Percentiles rank a stretch among this genome's conserved stretches.
These are phyloP conservation scores for Drosophila mettleri DNA, from an alignment of 2,888 invertebrate species.

Conservation along the genomic window DNA sequence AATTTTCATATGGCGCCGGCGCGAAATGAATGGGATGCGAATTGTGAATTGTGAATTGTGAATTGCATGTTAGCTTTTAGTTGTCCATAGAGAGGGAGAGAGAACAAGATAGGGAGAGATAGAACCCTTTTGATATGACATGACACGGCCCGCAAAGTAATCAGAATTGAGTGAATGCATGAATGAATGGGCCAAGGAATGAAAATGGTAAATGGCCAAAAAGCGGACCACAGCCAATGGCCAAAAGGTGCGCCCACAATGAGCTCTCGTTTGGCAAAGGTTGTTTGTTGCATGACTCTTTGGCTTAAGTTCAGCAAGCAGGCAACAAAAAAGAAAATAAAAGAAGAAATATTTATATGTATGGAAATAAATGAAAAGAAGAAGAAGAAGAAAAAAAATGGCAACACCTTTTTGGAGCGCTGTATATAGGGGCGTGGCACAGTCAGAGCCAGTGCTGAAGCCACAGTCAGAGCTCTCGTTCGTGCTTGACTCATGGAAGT, in stretches of 20 bases:
- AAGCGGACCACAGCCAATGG: conserved; percentile 25
- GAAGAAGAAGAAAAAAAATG: conserved; percentile 24
- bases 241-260: conserved; percentile 65
- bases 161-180: conserved; percentile 46
- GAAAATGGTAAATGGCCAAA: conserved; percentile 38
- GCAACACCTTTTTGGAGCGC: conserved; percentile 35
- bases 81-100: too few species aligned
- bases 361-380: conserved; percentile 1
- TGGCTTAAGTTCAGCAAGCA: conserved; percentile 71
- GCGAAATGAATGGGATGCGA: conserved; percentile 39
- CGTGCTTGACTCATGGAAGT: conserved; percentile 72
- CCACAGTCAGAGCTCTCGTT: conserved; percentile 28
- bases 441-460: neutral
- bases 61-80: conserved; percentile 21
- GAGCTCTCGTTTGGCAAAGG: conserved; percentile 13
- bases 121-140: conserved; percentile 73
- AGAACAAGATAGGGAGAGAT: too few species aligned
- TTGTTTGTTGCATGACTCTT: conserved; percentile 71
- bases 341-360: too few species aligned
- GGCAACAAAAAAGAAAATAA: neutral
- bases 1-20: conserved; percentile 69
- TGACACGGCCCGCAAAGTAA: conserved; percentile 60
- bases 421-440: conserved; percentile 11
- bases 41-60: neutral
- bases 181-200: conserved; percentile 29